phyloP scores from a whole-genome alignment of 1,140 invertebrate genomes.

The Mya arenaria region DNA sequence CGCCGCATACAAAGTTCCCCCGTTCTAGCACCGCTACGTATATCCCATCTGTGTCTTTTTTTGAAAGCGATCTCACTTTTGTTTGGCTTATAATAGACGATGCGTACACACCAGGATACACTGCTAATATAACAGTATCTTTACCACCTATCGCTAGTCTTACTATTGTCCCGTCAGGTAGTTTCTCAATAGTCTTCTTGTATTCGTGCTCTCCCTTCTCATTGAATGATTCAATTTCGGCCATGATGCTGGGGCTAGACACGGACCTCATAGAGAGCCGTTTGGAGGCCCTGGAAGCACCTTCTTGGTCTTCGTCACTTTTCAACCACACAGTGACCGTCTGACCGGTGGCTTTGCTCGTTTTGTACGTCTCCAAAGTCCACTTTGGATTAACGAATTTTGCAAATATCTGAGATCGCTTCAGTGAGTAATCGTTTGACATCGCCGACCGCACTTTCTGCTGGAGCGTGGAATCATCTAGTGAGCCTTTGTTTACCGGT shows the following conservation, averaged over 20 bases:
- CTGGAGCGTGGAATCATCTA: conserved; percentile 20
- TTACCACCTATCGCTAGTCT: conserved; percentile 38
- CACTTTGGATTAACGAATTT: conserved; percentile 49
- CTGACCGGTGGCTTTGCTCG: conserved; percentile 27
- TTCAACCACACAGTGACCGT: conserved; percentile 49
- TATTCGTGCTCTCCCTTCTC: conserved; percentile 37
- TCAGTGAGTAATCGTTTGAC: conserved; percentile 48
- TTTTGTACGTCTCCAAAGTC: conserved; percentile 47
- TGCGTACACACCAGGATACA: conserved; percentile 44
- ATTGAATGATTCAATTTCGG: conserved; percentile 48
- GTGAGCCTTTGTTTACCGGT: neutral
- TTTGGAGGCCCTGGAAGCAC: conserved; percentile 36
- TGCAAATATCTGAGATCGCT: conserved; percentile 44
- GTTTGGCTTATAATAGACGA: conserved; percentile 48
- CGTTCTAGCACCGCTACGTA: conserved; percentile 37
- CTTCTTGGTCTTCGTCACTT: conserved; percentile 38
- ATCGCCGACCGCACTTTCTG: conserved; percentile 33
- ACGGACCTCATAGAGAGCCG: conserved; percentile 44
- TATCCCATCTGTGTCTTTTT: conserved; percentile 45
- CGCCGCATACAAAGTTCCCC: conserved; percentile 42
- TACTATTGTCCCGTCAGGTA: conserved; percentile 43
- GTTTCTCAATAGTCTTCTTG: conserved; percentile 36
- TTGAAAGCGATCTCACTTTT: conserved; percentile 41
- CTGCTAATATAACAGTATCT: conserved; percentile 43
- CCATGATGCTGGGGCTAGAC: conserved; percentile 11